Evolutionary conservation across 2,797 vertebrate genomes (phyloP).

Genomic region (Gadopsis bispinosus): DNA sequence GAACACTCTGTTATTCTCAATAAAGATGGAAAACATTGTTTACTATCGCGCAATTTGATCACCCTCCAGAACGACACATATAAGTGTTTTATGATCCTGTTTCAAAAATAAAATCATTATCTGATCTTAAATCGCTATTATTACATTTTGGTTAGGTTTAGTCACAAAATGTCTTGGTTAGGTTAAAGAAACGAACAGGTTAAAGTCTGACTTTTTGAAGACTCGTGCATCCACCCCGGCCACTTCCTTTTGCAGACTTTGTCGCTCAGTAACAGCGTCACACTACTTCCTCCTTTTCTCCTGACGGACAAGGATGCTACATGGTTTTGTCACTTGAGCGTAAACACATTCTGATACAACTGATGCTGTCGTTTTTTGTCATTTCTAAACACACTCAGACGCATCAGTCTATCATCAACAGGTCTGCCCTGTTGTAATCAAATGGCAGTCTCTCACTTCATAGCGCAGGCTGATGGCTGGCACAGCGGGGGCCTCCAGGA

Average conservation of each 20-base stretch:
- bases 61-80: neutral
- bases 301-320: neutral
- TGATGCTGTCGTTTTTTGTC: constrained; percentile 7
- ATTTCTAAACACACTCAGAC: constrained; percentile 26
- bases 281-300: neutral
- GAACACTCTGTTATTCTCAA: constrained; percentile 1
- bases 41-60: constrained; percentile 4
- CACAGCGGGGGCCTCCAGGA: constrained; percentile 46
- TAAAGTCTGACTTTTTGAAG: neutral
- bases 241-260: neutral
- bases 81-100: neutral
- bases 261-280: neutral
- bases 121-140: neutral
- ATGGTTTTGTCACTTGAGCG: neutral
- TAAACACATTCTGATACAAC: constrained; percentile 6
- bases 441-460: constrained; percentile 57
- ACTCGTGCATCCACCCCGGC: neutral
- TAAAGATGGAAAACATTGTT: constrained; percentile 2
- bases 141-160: neutral
- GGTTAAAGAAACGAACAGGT: neutral
- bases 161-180: neutral
- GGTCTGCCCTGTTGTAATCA: constrained; percentile 60
- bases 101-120: neutral
- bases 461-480: constrained; percentile 48
- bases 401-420: constrained; percentile 41